Evolutionary conservation across 2,797 vertebrate genomes (phyloP).

Genomic region (Catamblyrhynchus diadema): DNA sequence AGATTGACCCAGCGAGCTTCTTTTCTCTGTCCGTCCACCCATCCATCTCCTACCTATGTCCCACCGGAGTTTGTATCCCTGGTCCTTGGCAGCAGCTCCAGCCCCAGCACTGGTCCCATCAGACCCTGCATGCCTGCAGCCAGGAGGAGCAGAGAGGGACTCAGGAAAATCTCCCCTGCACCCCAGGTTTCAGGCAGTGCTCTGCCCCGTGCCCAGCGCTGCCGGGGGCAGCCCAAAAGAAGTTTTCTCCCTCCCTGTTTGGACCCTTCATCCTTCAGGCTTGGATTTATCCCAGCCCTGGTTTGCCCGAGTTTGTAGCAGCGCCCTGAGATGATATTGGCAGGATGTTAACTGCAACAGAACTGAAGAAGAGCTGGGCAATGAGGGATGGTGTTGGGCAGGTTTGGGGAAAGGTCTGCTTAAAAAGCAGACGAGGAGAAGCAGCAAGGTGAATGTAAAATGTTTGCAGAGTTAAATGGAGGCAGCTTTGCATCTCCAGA

Average conservation of each 20-base stretch:
- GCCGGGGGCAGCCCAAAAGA: not conserved
- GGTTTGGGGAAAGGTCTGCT: not conserved
- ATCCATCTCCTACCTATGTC: not conserved
- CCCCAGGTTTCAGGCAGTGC: fast-evolving
- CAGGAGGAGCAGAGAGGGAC: not conserved
- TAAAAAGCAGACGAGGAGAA: not conserved
- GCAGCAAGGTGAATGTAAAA: not conserved
- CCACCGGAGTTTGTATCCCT: fast-evolving
- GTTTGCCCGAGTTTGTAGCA: fast-evolving
- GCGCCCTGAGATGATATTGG: too few species aligned
- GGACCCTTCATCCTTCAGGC: not conserved
- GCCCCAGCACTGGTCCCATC: fast-evolving
- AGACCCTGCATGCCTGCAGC: fast-evolving
- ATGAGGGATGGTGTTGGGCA: not conserved
- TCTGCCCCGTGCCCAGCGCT: not conserved
- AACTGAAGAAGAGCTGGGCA: not conserved
- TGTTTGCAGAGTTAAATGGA: not conserved
- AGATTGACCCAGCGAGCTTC: not conserved
- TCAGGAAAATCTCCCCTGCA: not conserved
- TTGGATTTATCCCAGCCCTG: not conserved
- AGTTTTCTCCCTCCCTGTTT: not conserved
- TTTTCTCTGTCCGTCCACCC: fast-evolving
- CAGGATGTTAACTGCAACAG: not conserved
- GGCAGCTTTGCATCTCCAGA: not conserved
- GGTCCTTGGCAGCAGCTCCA: not conserved